Base-by-base conservation (phyloP, 2,113 vertebrate genomes). In the Thermophis baileyi region DNA sequence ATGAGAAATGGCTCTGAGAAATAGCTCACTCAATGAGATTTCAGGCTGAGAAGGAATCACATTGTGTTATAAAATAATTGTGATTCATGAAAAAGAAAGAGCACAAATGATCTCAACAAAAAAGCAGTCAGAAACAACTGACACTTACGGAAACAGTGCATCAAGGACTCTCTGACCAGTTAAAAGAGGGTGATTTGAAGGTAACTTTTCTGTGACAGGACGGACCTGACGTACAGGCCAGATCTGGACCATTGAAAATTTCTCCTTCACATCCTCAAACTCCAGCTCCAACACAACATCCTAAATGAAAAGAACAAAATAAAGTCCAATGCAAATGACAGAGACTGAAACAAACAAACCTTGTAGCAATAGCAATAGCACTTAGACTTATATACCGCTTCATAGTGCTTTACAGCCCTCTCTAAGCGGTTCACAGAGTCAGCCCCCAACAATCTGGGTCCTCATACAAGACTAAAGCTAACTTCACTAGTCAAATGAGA, bases 211-310 rank as follows among this genome's bases (percentile, higher is more conserved):
- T 0, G 99, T 99, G 95, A 99, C 99, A 2, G 99, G 99, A 11
- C 99, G 98, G 35, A 99, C 97, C 92, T 99, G 98, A 93, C 99
- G 98, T 47, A 99, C 99, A 2, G 99, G 99, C 99, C 99, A 99
- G 24, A 99, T 97, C 95, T 99, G 99, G 91, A 99, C 98, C 99
- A 99, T 99, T 53, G 97, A 99, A 96, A 99, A 99, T 97, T 99
- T 99, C 94, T 99, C 99, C 95, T 99, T 99, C 92, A 99, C 95
- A 0, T 99, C 98, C 95, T 99, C 99, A 95, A 99, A 99, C 96
- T 99, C 99, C 96, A 99, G 98, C 96, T 99, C 99, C 96, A 99
- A 96, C 93, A 99, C 99, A 93, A 99, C 98, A 93, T 99, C 99
- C 99, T 99, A 95, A 35, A 22, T 92, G 30, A 93, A 0, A 94